These are phyloP conservation scores for Acronicta aceris DNA, from an alignment of 2,888 invertebrate genomes.

Conservation along the genomic window DNA sequence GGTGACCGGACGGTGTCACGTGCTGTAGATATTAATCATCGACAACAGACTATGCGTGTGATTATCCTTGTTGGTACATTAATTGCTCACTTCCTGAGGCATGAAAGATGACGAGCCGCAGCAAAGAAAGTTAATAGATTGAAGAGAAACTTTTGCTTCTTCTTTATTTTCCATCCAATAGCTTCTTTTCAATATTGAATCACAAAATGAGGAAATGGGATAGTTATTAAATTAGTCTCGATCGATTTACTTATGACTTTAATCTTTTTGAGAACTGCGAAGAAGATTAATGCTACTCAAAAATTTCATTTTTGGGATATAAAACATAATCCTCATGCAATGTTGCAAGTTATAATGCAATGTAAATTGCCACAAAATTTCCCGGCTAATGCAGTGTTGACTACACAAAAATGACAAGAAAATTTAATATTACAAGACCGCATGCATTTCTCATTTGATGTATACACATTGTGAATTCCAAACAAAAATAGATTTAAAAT, in stretches of 20 bases:
- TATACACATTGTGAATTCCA: constrained; percentile 73
- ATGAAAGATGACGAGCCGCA: constrained; percentile 31
- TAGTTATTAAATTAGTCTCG: constrained; percentile 15
- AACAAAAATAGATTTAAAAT: constrained; percentile 84
- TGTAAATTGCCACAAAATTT: constrained; percentile 23
- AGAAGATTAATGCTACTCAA: not conserved
- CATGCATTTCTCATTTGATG: constrained; percentile 68
- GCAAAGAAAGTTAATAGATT: constrained; percentile 44
- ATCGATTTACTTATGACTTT: not conserved
- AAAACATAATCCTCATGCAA: too few species aligned
- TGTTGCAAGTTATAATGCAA: too few species aligned
- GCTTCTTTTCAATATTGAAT: constrained; percentile 30
- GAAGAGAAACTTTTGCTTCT: constrained; percentile 18
- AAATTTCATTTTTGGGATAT: too few species aligned
- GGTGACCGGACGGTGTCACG: too few species aligned
- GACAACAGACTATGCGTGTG: constrained; percentile 31
- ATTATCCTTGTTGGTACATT: constrained; percentile 44
- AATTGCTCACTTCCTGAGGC: constrained; percentile 47
- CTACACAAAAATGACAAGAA: constrained; percentile 33
- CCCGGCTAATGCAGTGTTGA: constrained; percentile 25
- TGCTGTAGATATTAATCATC: constrained; percentile 28
- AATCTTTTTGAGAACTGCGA: not conserved
- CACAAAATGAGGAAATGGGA: constrained; percentile 9
- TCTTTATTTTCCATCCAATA: constrained; percentile 12
- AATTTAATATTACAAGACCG: constrained; percentile 54